Percentiles rank a stretch among this genome's conserved stretches.
Conservation (phyloP, 2,888 invertebrate species). For the Octodonta nipae region DNA sequence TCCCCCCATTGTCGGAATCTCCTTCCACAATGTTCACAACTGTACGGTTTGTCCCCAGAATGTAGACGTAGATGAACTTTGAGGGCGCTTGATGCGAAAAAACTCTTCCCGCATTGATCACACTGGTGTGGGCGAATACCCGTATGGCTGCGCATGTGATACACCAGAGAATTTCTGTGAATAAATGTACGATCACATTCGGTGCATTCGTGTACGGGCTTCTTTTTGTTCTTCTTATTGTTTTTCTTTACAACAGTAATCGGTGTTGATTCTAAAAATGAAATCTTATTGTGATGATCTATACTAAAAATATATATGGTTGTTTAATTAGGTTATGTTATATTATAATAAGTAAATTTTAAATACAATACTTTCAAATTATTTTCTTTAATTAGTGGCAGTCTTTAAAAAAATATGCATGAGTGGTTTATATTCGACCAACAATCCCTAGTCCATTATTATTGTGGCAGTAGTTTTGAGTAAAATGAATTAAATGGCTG, state of each 20-base stretch:
- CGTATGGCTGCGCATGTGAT: constrained; percentile 64
- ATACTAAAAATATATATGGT: too few species aligned
- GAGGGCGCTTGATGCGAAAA: constrained; percentile 68
- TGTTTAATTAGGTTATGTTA: too few species aligned
- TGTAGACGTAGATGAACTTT: constrained; percentile 73
- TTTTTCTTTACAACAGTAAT: constrained; percentile 27
- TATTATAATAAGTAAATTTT: too few species aligned
- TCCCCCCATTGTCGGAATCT: constrained; percentile 81
- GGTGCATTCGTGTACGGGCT: constrained; percentile 37
- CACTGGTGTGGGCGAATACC: constrained; percentile 67
- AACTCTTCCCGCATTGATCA: constrained; percentile 66
- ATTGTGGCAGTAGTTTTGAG: too few species aligned
- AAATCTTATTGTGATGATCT: too few species aligned
- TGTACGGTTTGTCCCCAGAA: constrained; percentile 73
- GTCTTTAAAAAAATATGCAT: too few species aligned
- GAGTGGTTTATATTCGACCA: too few species aligned
- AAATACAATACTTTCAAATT: too few species aligned
- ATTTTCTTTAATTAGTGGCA: too few species aligned
- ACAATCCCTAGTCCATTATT: too few species aligned
- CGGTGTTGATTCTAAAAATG: constrained; percentile 17
- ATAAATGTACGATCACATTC: constrained; percentile 63
- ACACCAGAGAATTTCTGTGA: constrained; percentile 71
- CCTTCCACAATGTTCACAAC: constrained; percentile 64
- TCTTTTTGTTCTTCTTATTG: constrained; percentile 29
- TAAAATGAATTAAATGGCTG: too few species aligned